Evolutionary conservation across 1,140 invertebrate species (phyloP), one percentile per base, ranked within the genome.

Genomic region (Drosophila parvula): DNA sequence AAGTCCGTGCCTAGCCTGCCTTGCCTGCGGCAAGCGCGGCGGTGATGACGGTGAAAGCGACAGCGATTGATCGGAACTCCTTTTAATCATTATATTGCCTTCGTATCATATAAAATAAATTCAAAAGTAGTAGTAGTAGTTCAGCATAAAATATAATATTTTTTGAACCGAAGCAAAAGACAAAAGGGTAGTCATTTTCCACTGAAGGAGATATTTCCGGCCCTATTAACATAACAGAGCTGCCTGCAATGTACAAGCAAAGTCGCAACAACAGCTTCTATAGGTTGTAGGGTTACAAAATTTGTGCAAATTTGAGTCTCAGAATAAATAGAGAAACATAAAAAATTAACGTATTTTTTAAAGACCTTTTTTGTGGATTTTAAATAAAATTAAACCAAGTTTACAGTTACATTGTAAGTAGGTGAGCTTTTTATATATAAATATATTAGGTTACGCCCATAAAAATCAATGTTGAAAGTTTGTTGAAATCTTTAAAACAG

Each of bases 201-300:
- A 22, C 22, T 22, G 22, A 22, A 22, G 22, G 22, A 22, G 22
- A 22, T 22, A 22, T 22, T 22, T 22, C 22, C 22, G 22, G 22
- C 22, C 22, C 22, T 22, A 2, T 22, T 2, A 4, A 30, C 7
- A 30, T 30, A 30, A 30, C 30, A 30, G 30, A 30, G 30, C 30
- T 30, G 5, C 7, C 36, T 48, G 47, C 47, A 48, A 48, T 28
- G 27, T 28, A 48, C 14, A n/a, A 48, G 45, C 27, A 44, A 44
- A 44, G 8, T 16, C 11, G 43, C 10, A 11, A 11, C 5, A 22
- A 30, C 30, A 30, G 30, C 30, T 30, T 30, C 3, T 22, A 30
- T 30, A 30, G 30, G 30, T 22, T 22, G 3, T 30, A 30, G 5
- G 7, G 30, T 30, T 0, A 4, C 5, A 7, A 30, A 8, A 5